Conservation (phyloP, 2,797 vertebrate species). For the Amblyopsis hoosieri region DNA sequence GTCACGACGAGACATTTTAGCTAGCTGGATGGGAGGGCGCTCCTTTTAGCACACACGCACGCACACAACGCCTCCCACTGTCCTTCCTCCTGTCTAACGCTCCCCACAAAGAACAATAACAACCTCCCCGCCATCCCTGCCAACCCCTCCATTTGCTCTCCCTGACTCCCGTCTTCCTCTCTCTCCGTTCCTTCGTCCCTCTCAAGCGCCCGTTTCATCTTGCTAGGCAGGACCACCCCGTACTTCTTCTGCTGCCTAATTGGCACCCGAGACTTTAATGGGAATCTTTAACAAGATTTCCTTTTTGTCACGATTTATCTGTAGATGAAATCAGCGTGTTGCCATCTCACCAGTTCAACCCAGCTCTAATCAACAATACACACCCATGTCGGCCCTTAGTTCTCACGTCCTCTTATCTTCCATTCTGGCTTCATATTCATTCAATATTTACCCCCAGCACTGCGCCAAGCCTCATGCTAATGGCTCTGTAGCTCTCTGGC, state of each 20-base stretch:
- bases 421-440: not conserved
- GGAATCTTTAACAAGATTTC: slow-evolving; percentile 10
- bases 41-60: slow-evolving; percentile 24
- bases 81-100: slow-evolving; percentile 21
- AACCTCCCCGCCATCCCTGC: not conserved
- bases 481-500: slow-evolving; percentile 15
- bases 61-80: slow-evolving; percentile 23
- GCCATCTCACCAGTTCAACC: slow-evolving; percentile 19
- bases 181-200: not conserved
- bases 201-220: not conserved
- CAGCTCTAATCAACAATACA: slow-evolving; percentile 16
- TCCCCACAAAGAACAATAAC: not conserved
- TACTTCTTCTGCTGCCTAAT: slow-evolving; percentile 21
- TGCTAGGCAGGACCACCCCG: slow-evolving; percentile 9
- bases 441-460: slow-evolving; percentile 32
- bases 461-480: slow-evolving; percentile 35
- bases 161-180: not conserved
- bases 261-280: slow-evolving; percentile 9
- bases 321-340: slow-evolving; percentile 20
- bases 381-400: slow-evolving; percentile 14
- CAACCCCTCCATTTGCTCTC: slow-evolving; percentile 4
- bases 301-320: slow-evolving; percentile 13
- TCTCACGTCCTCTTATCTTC: slow-evolving; percentile 2
- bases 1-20: slow-evolving; percentile 31
- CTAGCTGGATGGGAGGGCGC: slow-evolving; percentile 37